These are phyloP conservation scores for Paraescarpia echinospica DNA, from an alignment of 1,140 invertebrate genomes.

Conservation along the genomic window DNA sequence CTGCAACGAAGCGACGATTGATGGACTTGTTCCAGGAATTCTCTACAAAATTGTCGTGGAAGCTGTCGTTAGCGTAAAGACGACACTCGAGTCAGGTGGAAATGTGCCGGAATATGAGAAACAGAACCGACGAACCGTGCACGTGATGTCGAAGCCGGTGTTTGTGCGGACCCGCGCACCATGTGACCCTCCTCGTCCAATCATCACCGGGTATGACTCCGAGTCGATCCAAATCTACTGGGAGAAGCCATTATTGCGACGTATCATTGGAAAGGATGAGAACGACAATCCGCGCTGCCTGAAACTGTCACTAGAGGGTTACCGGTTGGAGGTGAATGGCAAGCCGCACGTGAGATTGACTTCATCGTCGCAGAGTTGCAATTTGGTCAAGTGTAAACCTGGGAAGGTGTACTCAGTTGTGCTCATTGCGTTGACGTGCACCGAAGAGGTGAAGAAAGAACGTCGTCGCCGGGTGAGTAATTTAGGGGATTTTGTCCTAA, in stretches of 20 bases:
- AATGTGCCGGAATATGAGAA: constrained; percentile 41
- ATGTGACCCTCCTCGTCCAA: constrained; percentile 48
- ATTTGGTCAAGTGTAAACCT: constrained; percentile 56
- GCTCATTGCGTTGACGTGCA: constrained; percentile 55
- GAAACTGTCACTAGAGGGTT: constrained; percentile 53
- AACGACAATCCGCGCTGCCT: constrained; percentile 45
- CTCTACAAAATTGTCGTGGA: constrained; percentile 56
- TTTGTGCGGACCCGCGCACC: constrained; percentile 52
- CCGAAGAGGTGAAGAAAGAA: constrained; percentile 46
- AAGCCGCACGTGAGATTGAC: constrained; percentile 51
- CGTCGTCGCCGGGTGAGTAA: constrained; percentile 46
- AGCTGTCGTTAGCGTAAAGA: constrained; percentile 57
- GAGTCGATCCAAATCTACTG: constrained; percentile 53
- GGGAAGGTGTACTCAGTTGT: constrained; percentile 52
- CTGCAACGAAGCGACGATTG: constrained; percentile 45
- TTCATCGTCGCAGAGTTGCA: constrained; percentile 48
- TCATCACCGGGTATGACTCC: constrained; percentile 50
- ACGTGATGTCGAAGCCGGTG: constrained; percentile 54
- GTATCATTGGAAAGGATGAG: constrained; percentile 48
- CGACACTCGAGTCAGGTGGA: constrained; percentile 48
- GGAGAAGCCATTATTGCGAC: constrained; percentile 54
- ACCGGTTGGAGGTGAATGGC: constrained; percentile 57
- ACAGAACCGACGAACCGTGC: constrained; percentile 51
- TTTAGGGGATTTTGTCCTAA: not conserved
- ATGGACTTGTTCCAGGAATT: constrained; percentile 46